phyloP scores from a whole-genome alignment of 2,797 vertebrate species.

The Leuciscus waleckii region DNA sequence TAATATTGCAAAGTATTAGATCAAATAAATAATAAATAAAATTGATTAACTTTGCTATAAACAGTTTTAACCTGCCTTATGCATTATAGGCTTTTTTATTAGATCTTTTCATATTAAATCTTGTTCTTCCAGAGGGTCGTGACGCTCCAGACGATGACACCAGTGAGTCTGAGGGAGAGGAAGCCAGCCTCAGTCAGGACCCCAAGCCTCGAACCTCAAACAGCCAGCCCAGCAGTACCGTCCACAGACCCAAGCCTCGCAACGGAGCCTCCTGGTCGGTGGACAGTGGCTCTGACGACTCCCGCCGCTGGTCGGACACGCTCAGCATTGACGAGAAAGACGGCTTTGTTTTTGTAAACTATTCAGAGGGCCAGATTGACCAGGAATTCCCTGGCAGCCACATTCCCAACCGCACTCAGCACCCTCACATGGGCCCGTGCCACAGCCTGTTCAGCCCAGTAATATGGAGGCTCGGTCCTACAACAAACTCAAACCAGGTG shows the following conservation, averaged over 20 bases:
- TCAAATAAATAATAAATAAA: neutral
- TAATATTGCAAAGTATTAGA: neutral
- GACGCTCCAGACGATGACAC: conserved; percentile 93
- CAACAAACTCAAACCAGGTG: conserved; percentile 92
- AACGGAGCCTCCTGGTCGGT: conserved; percentile 81
- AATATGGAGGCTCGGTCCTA: conserved; percentile 82
- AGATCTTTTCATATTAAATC: neutral
- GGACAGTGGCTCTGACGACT: conserved; percentile 93
- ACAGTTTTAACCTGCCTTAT: neutral
- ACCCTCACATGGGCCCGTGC: conserved; percentile 63
- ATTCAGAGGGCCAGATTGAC: conserved; percentile 87
- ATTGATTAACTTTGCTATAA: neutral
- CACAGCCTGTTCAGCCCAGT: conserved; percentile 79
- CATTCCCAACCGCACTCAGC: conserved; percentile 53
- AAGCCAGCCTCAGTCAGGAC: conserved; percentile 83
- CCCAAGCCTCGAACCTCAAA: conserved; percentile 69
- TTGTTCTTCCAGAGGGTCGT: conserved; percentile 74
- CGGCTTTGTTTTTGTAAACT: conserved; percentile 97
- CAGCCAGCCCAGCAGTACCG: conserved; percentile 81
- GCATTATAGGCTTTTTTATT: neutral
- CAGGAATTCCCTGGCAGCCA: conserved; percentile 55
- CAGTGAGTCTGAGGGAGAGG: conserved; percentile 94
- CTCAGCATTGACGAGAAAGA: conserved; percentile 98
- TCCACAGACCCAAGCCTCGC: conserved; percentile 79
- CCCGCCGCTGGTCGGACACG: conserved; percentile 94